These are phyloP conservation scores for Gymnoscopelus microlampas DNA, from an alignment of 2,797 vertebrate species.

Conservation along the genomic window DNA sequence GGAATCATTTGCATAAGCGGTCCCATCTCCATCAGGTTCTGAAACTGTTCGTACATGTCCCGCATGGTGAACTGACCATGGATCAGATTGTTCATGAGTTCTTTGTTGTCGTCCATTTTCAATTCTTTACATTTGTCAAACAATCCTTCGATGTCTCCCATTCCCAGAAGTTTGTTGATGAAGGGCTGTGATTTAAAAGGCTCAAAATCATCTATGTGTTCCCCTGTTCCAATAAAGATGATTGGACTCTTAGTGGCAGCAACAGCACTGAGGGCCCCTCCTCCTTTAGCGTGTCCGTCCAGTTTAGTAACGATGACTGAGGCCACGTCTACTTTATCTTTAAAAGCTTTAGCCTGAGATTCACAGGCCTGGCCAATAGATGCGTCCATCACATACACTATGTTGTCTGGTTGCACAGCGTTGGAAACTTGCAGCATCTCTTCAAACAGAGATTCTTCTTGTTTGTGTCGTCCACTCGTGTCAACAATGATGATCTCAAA, in stretches of 20 bases:
- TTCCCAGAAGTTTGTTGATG: conserved; percentile 98
- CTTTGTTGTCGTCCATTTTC: conserved; percentile 97
- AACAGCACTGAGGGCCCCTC: conserved; percentile 97
- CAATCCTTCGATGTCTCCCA: conserved; percentile 98
- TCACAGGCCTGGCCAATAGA: conserved; percentile 98
- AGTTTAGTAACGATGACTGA: conserved; percentile 98
- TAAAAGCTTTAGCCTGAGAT: conserved; percentile 97
- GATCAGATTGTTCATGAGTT: conserved; percentile 97
- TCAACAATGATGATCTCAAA: conserved; percentile 99
- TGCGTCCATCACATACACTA: conserved; percentile 99
- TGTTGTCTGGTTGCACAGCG: conserved; percentile 99
- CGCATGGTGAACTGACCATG: conserved; percentile 97
- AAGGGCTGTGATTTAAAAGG: conserved; percentile 99
- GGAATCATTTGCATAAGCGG: conserved; percentile 99
- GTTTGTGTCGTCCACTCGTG: conserved; percentile 97
- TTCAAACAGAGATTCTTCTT: conserved; percentile 97
- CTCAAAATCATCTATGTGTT: conserved; percentile 98
- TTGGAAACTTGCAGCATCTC: conserved; percentile 99
- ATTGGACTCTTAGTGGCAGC: conserved; percentile 98
- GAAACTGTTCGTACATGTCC: conserved; percentile 99
- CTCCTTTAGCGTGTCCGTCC: conserved; percentile 97
- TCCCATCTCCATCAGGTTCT: conserved; percentile 99
- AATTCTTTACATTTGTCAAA: conserved; percentile 98
- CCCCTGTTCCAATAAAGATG: conserved; percentile 98
- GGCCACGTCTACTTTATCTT: conserved; percentile 98